phyloP scores from a whole-genome alignment of 2,797 vertebrate species.

The Chrosomus eos region DNA sequence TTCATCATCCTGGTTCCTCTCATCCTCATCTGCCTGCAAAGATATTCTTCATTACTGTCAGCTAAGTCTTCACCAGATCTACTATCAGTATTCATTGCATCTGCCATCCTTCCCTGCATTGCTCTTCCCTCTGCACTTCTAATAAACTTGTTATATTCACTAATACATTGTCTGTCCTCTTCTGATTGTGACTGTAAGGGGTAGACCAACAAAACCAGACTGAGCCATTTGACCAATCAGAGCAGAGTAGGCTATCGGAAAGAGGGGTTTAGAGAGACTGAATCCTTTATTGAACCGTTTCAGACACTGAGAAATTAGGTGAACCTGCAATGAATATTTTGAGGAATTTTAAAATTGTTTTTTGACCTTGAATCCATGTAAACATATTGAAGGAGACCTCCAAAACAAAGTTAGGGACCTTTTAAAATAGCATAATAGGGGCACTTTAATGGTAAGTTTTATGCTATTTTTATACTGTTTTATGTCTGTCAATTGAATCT shows the following conservation, averaged over 20 bases:
- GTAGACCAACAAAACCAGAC: no score
- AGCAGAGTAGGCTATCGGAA: not conserved
- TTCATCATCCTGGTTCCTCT: no score
- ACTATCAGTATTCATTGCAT: no score
- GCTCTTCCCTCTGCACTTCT: no score
- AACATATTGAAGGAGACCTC: not conserved
- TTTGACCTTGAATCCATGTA: not conserved
- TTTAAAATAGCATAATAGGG: not conserved
- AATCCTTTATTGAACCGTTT: not conserved
- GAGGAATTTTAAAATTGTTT: not conserved
- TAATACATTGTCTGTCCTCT: no score
- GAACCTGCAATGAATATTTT: not conserved
- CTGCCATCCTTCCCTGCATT: no score
- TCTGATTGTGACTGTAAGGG: not conserved
- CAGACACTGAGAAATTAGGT: not conserved
- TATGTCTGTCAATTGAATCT: not conserved
- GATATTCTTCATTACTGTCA: no score
- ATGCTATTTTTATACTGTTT: not conserved
- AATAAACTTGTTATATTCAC: no score
- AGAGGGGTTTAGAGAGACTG: not conserved
- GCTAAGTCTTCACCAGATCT: no score
- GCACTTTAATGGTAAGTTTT: not conserved
- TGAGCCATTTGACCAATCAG: not conserved
- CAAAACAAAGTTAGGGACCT: not conserved
- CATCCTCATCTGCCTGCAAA: no score